phyloP scores from a whole-genome alignment of 2,888 invertebrate genomes.

The Acanthococcus lagerstroemiae region DNA sequence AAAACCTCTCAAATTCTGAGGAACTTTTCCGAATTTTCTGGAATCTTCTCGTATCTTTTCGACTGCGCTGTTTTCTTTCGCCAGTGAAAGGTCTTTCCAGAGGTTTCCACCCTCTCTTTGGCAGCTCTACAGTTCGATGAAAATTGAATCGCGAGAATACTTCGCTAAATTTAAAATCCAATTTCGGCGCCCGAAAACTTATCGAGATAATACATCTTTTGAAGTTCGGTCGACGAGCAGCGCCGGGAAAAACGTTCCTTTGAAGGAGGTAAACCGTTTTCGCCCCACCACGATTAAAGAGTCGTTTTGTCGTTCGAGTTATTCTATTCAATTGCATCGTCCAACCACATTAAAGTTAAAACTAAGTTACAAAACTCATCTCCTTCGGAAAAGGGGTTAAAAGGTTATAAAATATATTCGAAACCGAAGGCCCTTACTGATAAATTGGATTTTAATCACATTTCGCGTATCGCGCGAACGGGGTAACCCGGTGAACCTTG shows the following conservation, averaged over 20 bases:
- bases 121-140: neutral
- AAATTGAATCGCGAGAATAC: neutral
- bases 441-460: slow-evolving; percentile 31
- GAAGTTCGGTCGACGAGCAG: slow-evolving; percentile 3
- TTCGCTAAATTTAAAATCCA: slow-evolving; percentile 18
- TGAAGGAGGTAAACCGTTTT: neutral
- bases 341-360: slow-evolving; percentile 28
- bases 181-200: slow-evolving; percentile 14
- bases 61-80: no score
- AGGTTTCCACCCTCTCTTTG: neutral
- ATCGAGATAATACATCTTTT: slow-evolving; percentile 29
- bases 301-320: slow-evolving; percentile 24
- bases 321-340: slow-evolving; percentile 25
- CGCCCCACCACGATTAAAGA: slow-evolving; percentile 1
- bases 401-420: slow-evolving; percentile 28
- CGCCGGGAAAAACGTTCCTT: slow-evolving; percentile 7
- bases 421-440: slow-evolving; percentile 25
- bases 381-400: slow-evolving; percentile 29
- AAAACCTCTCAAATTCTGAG: no score
- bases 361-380: slow-evolving; percentile 30
- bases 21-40: no score
- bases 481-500: neutral
- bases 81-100: neutral
- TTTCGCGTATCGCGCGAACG: neutral
- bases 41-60: no score